Evolutionary conservation across 2,797 vertebrate species (phyloP).

Genomic region (Diceros bicornis): DNA sequence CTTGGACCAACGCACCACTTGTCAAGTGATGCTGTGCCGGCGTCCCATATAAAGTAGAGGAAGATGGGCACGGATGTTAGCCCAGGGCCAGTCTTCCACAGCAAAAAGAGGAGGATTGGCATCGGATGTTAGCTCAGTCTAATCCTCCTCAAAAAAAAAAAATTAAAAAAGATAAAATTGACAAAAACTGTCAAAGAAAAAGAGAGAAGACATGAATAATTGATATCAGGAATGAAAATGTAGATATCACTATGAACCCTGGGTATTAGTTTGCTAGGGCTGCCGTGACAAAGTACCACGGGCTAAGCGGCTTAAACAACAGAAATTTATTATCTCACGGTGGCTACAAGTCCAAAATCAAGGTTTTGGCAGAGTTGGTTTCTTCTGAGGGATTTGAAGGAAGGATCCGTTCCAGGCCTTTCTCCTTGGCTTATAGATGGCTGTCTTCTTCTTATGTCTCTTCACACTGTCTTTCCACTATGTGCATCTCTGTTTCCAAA

Average conservation of each 20-base stretch:
- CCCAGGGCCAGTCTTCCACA: too few relatives aligned
- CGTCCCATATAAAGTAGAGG: too few relatives aligned
- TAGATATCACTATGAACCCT: not conserved
- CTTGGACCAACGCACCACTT: too few relatives aligned
- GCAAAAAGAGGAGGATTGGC: too few relatives aligned
- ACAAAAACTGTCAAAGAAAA: not conserved
- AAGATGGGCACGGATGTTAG: too few relatives aligned
- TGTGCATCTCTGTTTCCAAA: not conserved
- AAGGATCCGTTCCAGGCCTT: not conserved
- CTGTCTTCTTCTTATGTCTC: not conserved
- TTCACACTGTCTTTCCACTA: too few relatives aligned
- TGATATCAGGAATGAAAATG: not conserved
- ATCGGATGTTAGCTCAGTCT: too few relatives aligned
- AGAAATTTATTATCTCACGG: not conserved
- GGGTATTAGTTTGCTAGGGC: not conserved
- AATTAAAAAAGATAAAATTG: not conserved
- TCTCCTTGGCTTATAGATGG: not conserved
- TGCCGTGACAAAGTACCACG: not conserved
- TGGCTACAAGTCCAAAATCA: not conserved
- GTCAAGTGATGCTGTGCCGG: too few relatives aligned
- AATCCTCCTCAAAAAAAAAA: too few relatives aligned
- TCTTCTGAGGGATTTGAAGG: not conserved
- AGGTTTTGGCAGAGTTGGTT: not conserved
- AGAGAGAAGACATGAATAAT: not conserved
- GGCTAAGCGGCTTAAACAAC: not conserved